These are phyloP conservation scores for Drepana falcataria DNA, from an alignment of 2,888 invertebrate species.

Conservation along the genomic window DNA sequence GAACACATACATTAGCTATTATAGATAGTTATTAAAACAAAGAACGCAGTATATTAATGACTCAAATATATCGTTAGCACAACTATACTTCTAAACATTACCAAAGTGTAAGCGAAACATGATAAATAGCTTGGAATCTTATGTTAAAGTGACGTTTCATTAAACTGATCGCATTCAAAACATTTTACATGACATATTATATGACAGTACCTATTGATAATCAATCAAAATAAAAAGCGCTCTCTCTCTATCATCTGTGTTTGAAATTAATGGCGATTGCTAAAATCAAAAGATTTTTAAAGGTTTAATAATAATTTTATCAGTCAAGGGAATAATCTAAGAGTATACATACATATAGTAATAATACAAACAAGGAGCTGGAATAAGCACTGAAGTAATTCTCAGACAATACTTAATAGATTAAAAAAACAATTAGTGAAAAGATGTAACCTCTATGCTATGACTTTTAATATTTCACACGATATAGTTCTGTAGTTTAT, in stretches of 20 bases:
- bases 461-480: too few relatives aligned
- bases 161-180: neutral
- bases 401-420: too few relatives aligned
- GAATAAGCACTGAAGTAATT: neutral
- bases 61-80: neutral
- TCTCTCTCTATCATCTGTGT: too few relatives aligned
- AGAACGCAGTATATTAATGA: conserved; percentile 9
- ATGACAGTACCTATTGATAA: too few relatives aligned
- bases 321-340: neutral
- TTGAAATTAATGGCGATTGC: too few relatives aligned
- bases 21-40: conserved; percentile 10
- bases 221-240: too few relatives aligned
- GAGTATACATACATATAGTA: neutral
- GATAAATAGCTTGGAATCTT: neutral
- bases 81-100: conserved; percentile 3
- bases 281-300: too few relatives aligned
- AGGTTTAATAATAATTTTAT: neutral
- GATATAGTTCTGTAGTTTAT: neutral
- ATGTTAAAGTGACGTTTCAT: neutral
- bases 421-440: too few relatives aligned
- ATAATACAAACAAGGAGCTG: neutral
- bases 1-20: conserved; percentile 53
- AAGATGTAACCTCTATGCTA: too few relatives aligned
- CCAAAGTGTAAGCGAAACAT: neutral
- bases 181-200: too few relatives aligned